Percentiles rank a stretch among this genome's conserved stretches.
Conservation (phyloP, 2,888 invertebrate genomes). For the Adelognathus sp. region DNA sequence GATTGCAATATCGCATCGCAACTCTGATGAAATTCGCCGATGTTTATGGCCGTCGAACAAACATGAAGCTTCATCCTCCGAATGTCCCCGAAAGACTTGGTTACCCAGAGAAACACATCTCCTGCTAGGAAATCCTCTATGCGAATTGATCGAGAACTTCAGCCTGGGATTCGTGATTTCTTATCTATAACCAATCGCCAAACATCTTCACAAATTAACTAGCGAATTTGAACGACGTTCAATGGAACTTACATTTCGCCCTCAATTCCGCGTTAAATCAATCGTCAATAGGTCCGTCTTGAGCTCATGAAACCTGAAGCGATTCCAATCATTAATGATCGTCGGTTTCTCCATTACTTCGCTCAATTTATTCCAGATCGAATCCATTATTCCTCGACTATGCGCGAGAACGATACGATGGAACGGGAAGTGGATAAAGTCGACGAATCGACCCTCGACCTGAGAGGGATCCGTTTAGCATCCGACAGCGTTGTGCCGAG, state of each 20-base stretch:
- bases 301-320: not conserved
- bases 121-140: not conserved
- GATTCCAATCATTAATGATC: conserved; percentile 1
- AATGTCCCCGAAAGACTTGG: not conserved
- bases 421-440: not conserved
- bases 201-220: not conserved
- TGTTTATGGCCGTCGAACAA: not conserved
- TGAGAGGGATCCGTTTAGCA: not conserved
- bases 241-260: conserved; percentile 1
- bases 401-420: not conserved
- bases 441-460: not conserved
- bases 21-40: not conserved
- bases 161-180: conserved; percentile 17
- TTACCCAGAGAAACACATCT: not conserved
- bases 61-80: not conserved
- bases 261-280: conserved; percentile 22
- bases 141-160: not conserved
- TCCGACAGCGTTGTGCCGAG: not conserved
- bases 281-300: conserved; percentile 12
- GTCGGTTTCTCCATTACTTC: conserved; percentile 12
- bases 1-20: not conserved
- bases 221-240: conserved; percentile 1
- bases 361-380: conserved; percentile 27
- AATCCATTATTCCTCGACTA: conserved; percentile 21
- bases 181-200: conserved; percentile 15